Base-by-base conservation (phyloP, 2,888 invertebrate genomes). In the Tethea ocularis region DNA sequence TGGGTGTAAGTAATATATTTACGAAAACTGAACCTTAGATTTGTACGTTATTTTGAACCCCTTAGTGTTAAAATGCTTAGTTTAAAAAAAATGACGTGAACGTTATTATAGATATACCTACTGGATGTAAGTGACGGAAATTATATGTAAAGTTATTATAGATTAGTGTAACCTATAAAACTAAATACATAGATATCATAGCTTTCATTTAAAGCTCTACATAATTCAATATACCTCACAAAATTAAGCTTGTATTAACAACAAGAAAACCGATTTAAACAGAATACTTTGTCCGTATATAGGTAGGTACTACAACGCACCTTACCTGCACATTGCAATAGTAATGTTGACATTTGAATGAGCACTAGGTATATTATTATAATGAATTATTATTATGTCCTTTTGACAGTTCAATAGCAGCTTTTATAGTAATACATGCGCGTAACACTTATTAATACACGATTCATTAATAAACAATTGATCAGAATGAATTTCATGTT, bases 361-460 rank as follows among this genome's bases (percentile, higher is more conserved):
- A 54, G 33, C 33, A 33, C 54, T 33, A n/a, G n/a, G n/a, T n/a
- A 20, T 11, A 15, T 54, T 10, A 20, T 36, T 54, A 5, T 20
- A 33, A 36, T 54, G 54, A 33, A 29, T 33, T 33, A 54, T 54
- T 54, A 22, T 46, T 46, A 20, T 46, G 46, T 46, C 20, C 8
- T 20, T 54, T 54, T 26, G 54, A 54, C 54, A 54, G 33, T 15
- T 36, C 36, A 54, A 54, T 54, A 20, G 22, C 22, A 6, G 33
- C 20, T 17, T 54, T 33, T 33, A 33, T 54, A 54, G 22, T 22
- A 54, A 54, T 20, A 20, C 20, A 20, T 20, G 33, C 29, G 20
- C 8, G 2, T n/a, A 46, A 20, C n/a, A 46, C 46, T 20, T n/a
- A 46, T 20, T 20, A 10, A 15, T 7, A 41, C 11, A 38, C 38